Conservation (phyloP, 1,140 invertebrate species). For the Berghia stephanieae region DNA sequence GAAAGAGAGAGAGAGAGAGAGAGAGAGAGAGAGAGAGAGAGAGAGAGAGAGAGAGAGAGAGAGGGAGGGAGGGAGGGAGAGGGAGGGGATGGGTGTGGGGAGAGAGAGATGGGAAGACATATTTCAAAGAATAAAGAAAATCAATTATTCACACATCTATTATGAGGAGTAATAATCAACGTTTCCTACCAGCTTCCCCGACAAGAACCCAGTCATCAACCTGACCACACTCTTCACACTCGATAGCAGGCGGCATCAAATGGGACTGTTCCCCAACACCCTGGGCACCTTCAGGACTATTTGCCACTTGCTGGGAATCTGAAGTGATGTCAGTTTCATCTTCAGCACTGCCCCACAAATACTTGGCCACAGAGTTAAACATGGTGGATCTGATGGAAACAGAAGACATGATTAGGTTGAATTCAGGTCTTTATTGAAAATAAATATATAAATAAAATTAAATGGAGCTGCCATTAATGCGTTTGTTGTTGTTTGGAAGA, state of each 20-base stretch:
- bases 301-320: not conserved
- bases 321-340: not conserved
- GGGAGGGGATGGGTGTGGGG: not conserved
- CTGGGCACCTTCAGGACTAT: not conserved
- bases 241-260: too few species aligned
- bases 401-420: not conserved
- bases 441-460: not conserved
- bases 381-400: not conserved
- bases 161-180: not conserved
- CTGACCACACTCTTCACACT: slow-evolving; percentile 12
- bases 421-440: not conserved
- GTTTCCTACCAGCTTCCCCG: not conserved
- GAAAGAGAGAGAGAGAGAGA: too few species aligned
- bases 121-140: slow-evolving; percentile 13
- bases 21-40: too few species aligned
- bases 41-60: too few species aligned
- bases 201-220: slow-evolving; percentile 28
- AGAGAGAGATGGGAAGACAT: not conserved
- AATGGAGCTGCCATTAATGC: not conserved
- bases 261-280: slow-evolving; percentile 16
- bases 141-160: not conserved
- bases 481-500: not conserved
- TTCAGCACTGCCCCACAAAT: slow-evolving; percentile 18
- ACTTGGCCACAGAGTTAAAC: slow-evolving; percentile 24
- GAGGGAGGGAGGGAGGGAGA: too few species aligned